phyloP scores from a whole-genome alignment of 2,888 invertebrate species.

The Adelognathus sp. region DNA sequence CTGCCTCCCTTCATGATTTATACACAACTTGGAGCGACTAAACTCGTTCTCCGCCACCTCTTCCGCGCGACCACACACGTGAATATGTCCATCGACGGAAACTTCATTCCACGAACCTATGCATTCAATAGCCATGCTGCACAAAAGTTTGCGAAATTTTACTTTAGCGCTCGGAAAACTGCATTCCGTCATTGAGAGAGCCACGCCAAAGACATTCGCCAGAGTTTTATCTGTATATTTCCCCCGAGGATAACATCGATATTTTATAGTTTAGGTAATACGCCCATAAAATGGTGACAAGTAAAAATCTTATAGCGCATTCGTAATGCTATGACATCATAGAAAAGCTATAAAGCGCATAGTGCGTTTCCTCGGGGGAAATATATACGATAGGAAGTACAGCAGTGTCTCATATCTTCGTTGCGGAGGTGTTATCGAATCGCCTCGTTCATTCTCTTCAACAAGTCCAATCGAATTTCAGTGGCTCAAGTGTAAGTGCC shows the following conservation, averaged over 20 bases:
- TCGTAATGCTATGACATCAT: background rate
- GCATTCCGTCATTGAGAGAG: background rate
- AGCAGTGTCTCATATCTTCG: background rate
- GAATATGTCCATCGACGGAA: background rate
- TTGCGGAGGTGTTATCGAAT: background rate
- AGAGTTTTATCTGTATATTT: background rate
- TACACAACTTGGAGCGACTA: conserved; percentile 12
- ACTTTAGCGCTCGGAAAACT: background rate
- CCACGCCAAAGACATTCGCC: background rate
- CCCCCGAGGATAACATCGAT: background rate
- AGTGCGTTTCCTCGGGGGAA: background rate
- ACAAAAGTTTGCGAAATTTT: background rate
- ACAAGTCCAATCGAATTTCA: background rate
- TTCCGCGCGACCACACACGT: background rate
- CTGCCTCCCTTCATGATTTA: conserved; percentile 7
- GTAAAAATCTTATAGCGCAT: background rate
- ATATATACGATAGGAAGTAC: background rate
- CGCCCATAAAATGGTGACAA: background rate
- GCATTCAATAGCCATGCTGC: background rate
- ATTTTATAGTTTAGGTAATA: background rate
- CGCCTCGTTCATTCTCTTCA: background rate
- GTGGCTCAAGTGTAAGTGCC: background rate
- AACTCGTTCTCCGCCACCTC: conserved; percentile 14
- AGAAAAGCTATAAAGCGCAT: background rate
- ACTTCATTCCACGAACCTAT: background rate